Evolutionary conservation across 2,888 invertebrate genomes (phyloP).

Genomic region (Deilephila porcellus): DNA sequence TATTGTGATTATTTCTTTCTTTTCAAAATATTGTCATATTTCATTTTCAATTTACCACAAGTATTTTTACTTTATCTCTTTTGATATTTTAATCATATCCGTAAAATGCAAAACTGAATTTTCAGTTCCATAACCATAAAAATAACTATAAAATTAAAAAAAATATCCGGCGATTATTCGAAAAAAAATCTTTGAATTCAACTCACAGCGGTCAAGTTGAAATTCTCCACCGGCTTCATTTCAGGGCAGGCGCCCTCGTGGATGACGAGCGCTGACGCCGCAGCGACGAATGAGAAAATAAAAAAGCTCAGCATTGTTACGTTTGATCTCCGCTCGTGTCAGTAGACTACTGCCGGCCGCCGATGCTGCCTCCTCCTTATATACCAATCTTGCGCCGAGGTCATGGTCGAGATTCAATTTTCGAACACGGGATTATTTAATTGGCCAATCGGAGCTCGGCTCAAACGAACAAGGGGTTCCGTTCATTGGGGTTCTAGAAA

Average conservation of each 20-base stretch:
- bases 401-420: conserved; percentile 65
- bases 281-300: conserved; percentile 59
- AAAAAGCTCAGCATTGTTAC: conserved; percentile 61
- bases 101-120: no score
- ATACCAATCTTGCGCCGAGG: conserved; percentile 60
- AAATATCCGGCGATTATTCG: no score
- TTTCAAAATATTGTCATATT: no score
- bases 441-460: conserved; percentile 52
- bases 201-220: conserved; percentile 68
- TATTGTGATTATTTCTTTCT: no score
- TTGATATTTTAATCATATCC: no score
- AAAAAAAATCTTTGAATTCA: background rate
- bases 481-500: conserved; percentile 3
- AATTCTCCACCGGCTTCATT: conserved; percentile 64
- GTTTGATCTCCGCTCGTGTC: conserved; percentile 44
- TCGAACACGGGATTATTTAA: conserved; percentile 61
- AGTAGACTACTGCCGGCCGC: conserved; percentile 52
- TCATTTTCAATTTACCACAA: no score
- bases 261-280: conserved; percentile 58
- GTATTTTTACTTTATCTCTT: no score
- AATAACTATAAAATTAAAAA: no score
- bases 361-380: conserved; percentile 54
- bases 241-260: conserved; percentile 68
- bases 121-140: no score
- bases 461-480: conserved; percentile 39